phyloP scores from a whole-genome alignment of 2,113 vertebrate species.

The Urocynchramus pylzowi region DNA sequence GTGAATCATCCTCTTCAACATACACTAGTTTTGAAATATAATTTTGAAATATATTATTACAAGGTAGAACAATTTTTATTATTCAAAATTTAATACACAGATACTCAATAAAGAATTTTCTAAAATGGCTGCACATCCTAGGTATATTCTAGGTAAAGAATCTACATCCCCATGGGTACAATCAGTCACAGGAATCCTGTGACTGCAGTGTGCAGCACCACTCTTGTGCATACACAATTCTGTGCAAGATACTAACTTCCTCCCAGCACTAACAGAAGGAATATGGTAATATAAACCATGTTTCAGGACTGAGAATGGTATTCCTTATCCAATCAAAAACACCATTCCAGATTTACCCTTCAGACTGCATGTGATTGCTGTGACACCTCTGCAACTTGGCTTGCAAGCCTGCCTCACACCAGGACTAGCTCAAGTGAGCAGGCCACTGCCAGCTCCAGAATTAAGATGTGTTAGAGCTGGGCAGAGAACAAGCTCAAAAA shows the following conservation, averaged over 20 bases:
- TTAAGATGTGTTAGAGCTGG: not conserved
- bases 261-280: not conserved
- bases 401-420: not conserved
- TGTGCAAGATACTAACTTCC: not conserved
- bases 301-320: not conserved
- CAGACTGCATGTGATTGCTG: not conserved
- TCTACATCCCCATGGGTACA: not conserved
- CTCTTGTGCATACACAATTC: not conserved
- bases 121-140: not conserved
- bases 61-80: not conserved
- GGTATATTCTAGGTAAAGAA: not conserved
- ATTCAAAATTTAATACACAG: not conserved
- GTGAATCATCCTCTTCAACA: not conserved
- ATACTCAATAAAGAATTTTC: not conserved
- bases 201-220: not conserved
- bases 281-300: not conserved
- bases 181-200: not conserved
- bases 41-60: not conserved
- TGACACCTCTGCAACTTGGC: not conserved
- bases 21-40: not conserved
- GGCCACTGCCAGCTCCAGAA: not conserved
- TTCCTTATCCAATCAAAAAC: not conserved
- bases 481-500: not conserved
- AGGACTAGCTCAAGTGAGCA: not conserved
- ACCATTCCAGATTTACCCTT: not conserved